These are phyloP conservation scores for Taenaris catops DNA, from an alignment of 2,888 invertebrate genomes.

Conservation along the genomic window DNA sequence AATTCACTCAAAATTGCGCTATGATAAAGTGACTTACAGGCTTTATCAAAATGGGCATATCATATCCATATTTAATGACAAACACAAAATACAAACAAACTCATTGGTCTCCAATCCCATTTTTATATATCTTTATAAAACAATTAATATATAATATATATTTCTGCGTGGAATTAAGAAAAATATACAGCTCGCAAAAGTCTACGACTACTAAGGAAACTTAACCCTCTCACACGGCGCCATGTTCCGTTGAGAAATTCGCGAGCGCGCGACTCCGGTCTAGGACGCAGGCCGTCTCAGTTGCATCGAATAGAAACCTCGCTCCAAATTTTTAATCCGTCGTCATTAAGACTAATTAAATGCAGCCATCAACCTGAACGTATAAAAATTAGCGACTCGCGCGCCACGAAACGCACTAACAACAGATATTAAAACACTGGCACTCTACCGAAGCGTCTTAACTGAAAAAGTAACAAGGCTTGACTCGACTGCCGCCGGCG, in stretches of 20 bases:
- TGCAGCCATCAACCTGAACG: slow-evolving; percentile 22
- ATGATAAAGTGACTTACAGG: too few relatives aligned
- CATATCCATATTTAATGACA: too few relatives aligned
- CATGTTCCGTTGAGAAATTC: slow-evolving; percentile 36
- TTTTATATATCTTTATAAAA: too few relatives aligned
- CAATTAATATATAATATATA: too few relatives aligned
- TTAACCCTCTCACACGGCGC: too few relatives aligned
- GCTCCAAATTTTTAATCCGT: slow-evolving; percentile 12
- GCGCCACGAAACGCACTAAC: slow-evolving; percentile 47
- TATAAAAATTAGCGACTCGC: slow-evolving; percentile 27
- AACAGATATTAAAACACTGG: slow-evolving; percentile 54
- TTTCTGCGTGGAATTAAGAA: too few relatives aligned
- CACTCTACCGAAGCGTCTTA: slow-evolving; percentile 53
- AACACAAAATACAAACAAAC: too few relatives aligned
- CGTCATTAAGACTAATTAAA: slow-evolving; percentile 22
- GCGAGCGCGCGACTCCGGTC: slow-evolving; percentile 11
- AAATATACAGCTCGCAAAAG: too few relatives aligned
- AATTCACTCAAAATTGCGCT: too few relatives aligned
- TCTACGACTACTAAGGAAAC: too few relatives aligned
- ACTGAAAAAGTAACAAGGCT: slow-evolving; percentile 44
- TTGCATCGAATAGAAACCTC: slow-evolving; percentile 13
- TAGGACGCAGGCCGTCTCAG: slow-evolving; percentile 18
- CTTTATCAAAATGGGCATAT: too few relatives aligned
- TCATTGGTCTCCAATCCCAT: too few relatives aligned
- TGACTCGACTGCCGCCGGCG: slow-evolving; percentile 59